Base-by-base conservation (phyloP, 2,888 invertebrate genomes). In the Chrysina gloriosa region DNA sequence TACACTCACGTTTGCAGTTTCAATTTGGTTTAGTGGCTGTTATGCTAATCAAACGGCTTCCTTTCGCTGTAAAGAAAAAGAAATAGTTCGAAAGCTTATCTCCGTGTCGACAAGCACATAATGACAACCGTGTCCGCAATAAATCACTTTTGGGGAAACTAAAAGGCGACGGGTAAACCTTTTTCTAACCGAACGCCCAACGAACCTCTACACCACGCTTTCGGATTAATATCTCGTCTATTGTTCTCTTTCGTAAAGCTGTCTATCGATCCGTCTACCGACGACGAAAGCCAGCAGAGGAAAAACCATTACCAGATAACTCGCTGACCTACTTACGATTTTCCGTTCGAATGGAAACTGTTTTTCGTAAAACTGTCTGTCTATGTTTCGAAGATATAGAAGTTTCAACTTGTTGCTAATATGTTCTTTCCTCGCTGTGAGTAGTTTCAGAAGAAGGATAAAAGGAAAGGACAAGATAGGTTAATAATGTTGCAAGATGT, bases 341-440 rank as follows among this genome's bases (percentile, higher is more conserved):
- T 34, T 21, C 14, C 14, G 39, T 58, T 23, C 14, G 16, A 42
- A 42, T 16, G 58, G 25, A 50, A 16, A 50, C 14, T 16, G 27
- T 11, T 29, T 50, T 29, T 14, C 16, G 9, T 7, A 7, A 23
- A 50, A 25, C 11, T 23, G n/a, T 50, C 23, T 25, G 29, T 65
- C 5, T 23, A 36, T 14, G 6, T 39, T 27, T 63, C 54, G 16
- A n/a, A n/a, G n/a, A n/a, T n/a, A n/a, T n/a, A 65, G 9, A 39
- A 34, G 42, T 34, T 47, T 66, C 9, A 36, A 67, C 39, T 39
- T 63, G 23, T 31, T 47, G 36, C 47, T 67, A 67, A 34, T 36
- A 56, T 16, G 42, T 14, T 45, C 21, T 45, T 21, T 21, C 2
- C 7, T n/a, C n/a, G n/a, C n/a, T n/a, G n/a, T n/a, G n/a, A n/a